Evolutionary conservation across 1,140 invertebrate species (phyloP), one percentile per base, ranked within the genome.

Genomic region (Drosophila navojoa): DNA sequence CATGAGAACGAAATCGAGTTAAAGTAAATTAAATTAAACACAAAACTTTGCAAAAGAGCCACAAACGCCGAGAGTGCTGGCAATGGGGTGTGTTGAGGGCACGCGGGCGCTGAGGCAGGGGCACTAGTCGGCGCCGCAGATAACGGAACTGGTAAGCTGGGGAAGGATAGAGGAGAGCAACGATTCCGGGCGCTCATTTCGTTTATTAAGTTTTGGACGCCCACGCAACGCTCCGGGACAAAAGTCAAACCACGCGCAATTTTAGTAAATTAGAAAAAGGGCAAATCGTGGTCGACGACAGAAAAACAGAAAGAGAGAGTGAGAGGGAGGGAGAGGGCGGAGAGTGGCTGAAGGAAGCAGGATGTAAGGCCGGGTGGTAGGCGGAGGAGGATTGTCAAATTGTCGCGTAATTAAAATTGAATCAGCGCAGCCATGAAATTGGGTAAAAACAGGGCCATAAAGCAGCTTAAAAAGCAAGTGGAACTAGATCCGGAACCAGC

Each of bases 1-100:
- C 67, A 45, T 59, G 40, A 38, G 16, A 63, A 61, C 59, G 25
- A 58, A 86, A 86, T 87, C 72, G 66, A 81, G 78, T 81, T 87
- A 87, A 80, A 79, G 70, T 71, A 74, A 86, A 87, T 86, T 79
- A 64, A 86, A 87, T 86, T 81, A 87, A 86, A 69, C 57, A 53
- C 40, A 62, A 69, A 87, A 79, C 71, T 81, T 87, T 71, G 29
- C 11, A 49, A 60, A 60, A 42, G 55, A 49, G 55, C 59, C 44
- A 49, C 59, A 22, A 61, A 61, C 27, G 45, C 13, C 6, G 45
- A 45, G 38, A 47, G n/a, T 4, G 42, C 25, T 9, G 2, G 32
- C 6, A 1, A 32, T 32, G 32, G 32, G 32, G 32, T 9, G 32
- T 22, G 19, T 22, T 22, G 32, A 32, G 35, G 13, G 35, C 10